These are phyloP conservation scores for Caenorhabditis becei DNA, from an alignment of 2,888 invertebrate genomes.

Conservation along the genomic window DNA sequence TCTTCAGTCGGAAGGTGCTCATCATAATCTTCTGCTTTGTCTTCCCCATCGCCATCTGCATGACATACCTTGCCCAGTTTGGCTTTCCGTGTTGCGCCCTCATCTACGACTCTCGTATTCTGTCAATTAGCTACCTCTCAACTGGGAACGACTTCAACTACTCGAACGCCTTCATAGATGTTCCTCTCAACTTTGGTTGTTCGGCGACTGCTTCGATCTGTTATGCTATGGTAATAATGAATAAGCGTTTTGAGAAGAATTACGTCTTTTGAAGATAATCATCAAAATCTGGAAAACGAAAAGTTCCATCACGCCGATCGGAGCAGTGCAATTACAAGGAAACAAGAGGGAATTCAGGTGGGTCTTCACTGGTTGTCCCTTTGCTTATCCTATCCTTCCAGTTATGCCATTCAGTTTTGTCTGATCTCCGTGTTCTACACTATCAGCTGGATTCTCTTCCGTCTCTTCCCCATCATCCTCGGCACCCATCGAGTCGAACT, in stretches of 20 bases:
- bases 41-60: conserved; percentile 9
- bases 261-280: conserved; percentile 15
- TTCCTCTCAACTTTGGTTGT: conserved; percentile 38
- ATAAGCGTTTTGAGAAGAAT: background rate
- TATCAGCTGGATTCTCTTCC: conserved; percentile 62
- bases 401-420: conserved; percentile 64
- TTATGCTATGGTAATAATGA: conserved; percentile 25
- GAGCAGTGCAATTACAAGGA: background rate
- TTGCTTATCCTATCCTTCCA: conserved; percentile 4
- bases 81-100: conserved; percentile 45
- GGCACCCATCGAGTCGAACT: conserved; percentile 34
- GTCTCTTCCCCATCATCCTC: conserved; percentile 57
- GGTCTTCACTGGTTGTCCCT: background rate
- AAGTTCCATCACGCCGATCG: background rate
- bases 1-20: conserved; percentile 26
- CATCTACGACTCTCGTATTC: conserved; percentile 32
- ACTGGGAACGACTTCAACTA: conserved; percentile 12
- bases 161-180: conserved; percentile 48
- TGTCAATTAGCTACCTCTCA: conserved; percentile 32
- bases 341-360: conserved; percentile 12
- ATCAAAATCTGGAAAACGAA: conserved; percentile 22
- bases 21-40: conserved; percentile 16
- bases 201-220: conserved; percentile 25
- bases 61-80: conserved; percentile 42
- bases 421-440: conserved; percentile 61